phyloP scores from a whole-genome alignment of 1,140 invertebrate genomes.

The Drosophila orosa region DNA sequence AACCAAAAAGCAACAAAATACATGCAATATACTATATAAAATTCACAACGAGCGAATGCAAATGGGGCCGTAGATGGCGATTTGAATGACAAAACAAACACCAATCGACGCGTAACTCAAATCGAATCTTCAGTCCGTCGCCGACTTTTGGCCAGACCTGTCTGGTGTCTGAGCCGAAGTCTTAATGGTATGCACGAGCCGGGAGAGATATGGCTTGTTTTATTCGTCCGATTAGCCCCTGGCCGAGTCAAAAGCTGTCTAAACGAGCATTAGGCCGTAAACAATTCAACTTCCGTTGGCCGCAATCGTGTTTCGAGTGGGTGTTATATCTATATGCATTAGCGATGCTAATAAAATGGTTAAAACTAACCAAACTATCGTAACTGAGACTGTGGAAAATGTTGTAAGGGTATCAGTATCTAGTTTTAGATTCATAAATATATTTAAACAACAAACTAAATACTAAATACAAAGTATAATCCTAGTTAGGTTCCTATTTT shows the following conservation, averaged over 20 bases:
- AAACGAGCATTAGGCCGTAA: conserved; percentile 60
- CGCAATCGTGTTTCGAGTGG: conserved; percentile 25
- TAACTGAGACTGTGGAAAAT: background rate
- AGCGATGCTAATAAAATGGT: conserved; percentile 5
- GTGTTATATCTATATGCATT: conserved; percentile 26
- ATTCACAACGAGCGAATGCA: conserved; percentile 44
- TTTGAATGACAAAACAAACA: conserved; percentile 70
- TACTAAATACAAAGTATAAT: background rate
- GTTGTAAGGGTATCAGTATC: rapidly evolving
- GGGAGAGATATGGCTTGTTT: conserved; percentile 65
- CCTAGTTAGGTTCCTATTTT: too few species aligned
- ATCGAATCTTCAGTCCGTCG: conserved; percentile 16
- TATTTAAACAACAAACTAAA: background rate
- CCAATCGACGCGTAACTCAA: conserved; percentile 42
- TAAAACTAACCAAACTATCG: background rate
- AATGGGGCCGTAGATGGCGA: conserved; percentile 53
- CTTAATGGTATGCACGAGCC: conserved; percentile 33
- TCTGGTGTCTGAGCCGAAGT: conserved; percentile 17
- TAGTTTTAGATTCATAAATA: background rate
- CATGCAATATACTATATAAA: conserved; percentile 18
- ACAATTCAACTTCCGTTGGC: conserved; percentile 62
- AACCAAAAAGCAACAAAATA: background rate
- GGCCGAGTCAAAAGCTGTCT: conserved; percentile 41
- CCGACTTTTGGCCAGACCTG: conserved; percentile 23
- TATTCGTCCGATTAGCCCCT: conserved; percentile 65